Evolutionary conservation across 2,888 invertebrate genomes (phyloP), one percentile per base, ranked within the genome.

Genomic region (Tachina grossa): DNA sequence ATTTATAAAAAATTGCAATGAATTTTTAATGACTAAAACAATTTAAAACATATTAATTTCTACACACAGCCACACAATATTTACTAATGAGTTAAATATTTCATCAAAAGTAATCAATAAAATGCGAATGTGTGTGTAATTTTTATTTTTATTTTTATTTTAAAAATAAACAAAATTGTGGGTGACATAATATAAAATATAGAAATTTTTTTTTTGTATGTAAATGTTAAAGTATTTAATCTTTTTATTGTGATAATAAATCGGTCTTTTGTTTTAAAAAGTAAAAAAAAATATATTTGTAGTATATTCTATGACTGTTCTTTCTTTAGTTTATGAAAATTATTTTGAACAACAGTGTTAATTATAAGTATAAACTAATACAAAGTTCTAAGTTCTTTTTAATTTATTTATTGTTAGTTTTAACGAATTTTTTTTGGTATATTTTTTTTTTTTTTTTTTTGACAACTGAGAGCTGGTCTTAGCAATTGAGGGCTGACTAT

Each of bases 131-230:
- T 31, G 31, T 31, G 31, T 31, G 9, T 31, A 4, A 3, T 5
- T 31, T 5, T 31, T 10, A 43, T 5, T 31, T 14, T 9, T 43
- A 3, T 49, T 22, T n/a, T 19, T 57, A 43, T 19, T 55, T n/a
- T 14, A 9, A 16, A 3, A 47, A 45, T 9, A 53, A 69, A 43
- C 4, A 55, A 72, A 72, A 47, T 65, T 49, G 22, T 45, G 47
- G 63, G 45, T 74, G 80, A 74, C 59, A 74, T 69, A 69, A 69
- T 76, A 57, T 57, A 49, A 77, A 77, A 68, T 31, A 61, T 19
- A 66, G 41, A 47, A 63, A 63, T 45, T 19, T 76, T 71, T 45
- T 19, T 76, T 71, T 41, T 71, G 57, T 49, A 43, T 71, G 65
- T 49, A 43, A 57, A 79, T 65, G 72, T 43, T 65, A 79, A 71